phyloP scores from a whole-genome alignment of 2,888 invertebrate genomes.

The Agrilus cyanescens region DNA sequence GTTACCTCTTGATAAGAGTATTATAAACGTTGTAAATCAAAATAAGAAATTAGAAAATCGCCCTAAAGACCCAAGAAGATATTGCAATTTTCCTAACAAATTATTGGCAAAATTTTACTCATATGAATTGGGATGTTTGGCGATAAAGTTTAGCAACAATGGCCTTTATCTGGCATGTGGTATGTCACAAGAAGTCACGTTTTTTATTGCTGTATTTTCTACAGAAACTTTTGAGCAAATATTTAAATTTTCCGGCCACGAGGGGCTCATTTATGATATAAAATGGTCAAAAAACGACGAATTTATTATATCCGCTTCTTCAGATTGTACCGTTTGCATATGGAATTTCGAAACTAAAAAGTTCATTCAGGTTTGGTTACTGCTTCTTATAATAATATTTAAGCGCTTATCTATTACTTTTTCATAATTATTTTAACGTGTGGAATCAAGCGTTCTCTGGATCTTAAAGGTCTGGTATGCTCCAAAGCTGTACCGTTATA shows the following conservation, averaged over 20 bases:
- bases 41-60: slow-evolving; percentile 2
- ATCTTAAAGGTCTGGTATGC: too few species aligned
- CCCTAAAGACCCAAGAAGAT: slow-evolving; percentile 4
- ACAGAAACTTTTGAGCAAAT: slow-evolving; percentile 21
- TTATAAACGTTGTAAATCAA: slow-evolving; percentile 2
- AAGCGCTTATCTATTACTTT: too few species aligned
- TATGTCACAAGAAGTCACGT: neutral
- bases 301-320: slow-evolving; percentile 49
- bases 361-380: slow-evolving; percentile 30
- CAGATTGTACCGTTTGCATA: slow-evolving; percentile 51
- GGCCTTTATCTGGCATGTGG: slow-evolving; percentile 43
- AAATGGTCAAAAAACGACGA: slow-evolving; percentile 47
- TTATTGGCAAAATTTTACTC: slow-evolving; percentile 31
- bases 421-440: too few species aligned
- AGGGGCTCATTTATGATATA: slow-evolving; percentile 52
- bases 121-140: slow-evolving; percentile 38
- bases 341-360: slow-evolving; percentile 40
- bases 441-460: too few species aligned
- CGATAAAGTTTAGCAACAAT: slow-evolving; percentile 38
- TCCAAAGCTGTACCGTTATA: too few species aligned
- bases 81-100: slow-evolving; percentile 49
- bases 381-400: neutral
- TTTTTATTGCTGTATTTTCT: slow-evolving; percentile 12
- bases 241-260: slow-evolving; percentile 42
- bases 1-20: slow-evolving; percentile 22